These are phyloP conservation scores for Papilio dardanus DNA, from an alignment of 1,140 invertebrate genomes.

Conservation along the genomic window DNA sequence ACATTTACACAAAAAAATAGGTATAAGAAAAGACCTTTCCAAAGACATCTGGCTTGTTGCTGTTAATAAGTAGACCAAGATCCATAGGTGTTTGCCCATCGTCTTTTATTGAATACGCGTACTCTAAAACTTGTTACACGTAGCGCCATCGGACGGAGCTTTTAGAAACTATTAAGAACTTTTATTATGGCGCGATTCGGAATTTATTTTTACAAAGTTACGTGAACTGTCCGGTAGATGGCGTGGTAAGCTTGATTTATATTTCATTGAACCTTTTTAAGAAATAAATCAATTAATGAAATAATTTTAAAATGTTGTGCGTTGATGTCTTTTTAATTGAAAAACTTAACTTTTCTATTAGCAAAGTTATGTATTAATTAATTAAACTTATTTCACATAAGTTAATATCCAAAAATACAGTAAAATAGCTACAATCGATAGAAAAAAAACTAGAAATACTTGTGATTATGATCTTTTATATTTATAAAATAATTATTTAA, in stretches of 20 bases:
- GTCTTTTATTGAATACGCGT: not conserved
- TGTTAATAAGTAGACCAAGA: too few species aligned
- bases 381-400: not conserved
- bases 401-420: not conserved
- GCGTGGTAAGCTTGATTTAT: not conserved
- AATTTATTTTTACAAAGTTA: not conserved
- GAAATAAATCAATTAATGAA: not conserved
- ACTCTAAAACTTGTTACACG: not conserved
- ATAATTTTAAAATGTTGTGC: not conserved
- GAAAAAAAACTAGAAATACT: not conserved
- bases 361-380: not conserved
- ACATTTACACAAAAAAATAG: too few species aligned
- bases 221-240: not conserved
- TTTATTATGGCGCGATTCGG: too few species aligned
- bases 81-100: too few species aligned
- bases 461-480: not conserved
- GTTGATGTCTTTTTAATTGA: not conserved
- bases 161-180: not conserved
- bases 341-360: not conserved
- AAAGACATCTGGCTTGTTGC: too few species aligned
- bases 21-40: too few species aligned
- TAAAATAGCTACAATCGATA: not conserved
- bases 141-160: slow-evolving; percentile 2
- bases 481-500: not conserved
- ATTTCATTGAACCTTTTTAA: not conserved